Evolutionary conservation across 2,113 vertebrate genomes (phyloP).

Genomic region (Micromys minutus): DNA sequence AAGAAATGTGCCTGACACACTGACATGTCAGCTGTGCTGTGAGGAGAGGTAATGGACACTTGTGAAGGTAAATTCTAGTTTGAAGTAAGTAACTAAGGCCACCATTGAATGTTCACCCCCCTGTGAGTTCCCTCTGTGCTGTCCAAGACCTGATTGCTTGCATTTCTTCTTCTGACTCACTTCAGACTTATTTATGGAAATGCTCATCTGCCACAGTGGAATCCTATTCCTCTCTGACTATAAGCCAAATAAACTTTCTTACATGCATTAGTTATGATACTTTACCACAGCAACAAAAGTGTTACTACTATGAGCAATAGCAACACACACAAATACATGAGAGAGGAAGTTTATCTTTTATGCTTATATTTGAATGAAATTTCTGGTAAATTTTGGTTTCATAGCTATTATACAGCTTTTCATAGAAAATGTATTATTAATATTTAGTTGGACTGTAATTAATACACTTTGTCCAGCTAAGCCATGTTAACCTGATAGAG

Average conservation of each 20-base stretch:
- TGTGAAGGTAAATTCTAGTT: background rate
- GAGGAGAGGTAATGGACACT: background rate
- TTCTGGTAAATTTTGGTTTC: background rate
- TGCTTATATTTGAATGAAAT: background rate
- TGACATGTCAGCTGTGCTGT: background rate
- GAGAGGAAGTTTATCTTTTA: background rate
- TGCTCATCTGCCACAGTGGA: background rate
- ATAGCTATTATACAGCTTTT: constrained; percentile 25
- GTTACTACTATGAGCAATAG: background rate
- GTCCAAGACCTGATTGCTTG: background rate
- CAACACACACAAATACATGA: background rate
- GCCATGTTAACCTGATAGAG: background rate
- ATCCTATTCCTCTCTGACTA: background rate
- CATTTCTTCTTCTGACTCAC: background rate
- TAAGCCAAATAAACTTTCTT: background rate
- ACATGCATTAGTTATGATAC: background rate
- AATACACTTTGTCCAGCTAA: background rate
- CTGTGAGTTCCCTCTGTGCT: background rate
- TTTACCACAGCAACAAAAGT: background rate
- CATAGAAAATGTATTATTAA: background rate
- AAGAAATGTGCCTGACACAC: background rate
- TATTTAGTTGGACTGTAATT: constrained; percentile 6
- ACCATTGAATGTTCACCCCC: background rate
- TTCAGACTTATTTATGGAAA: background rate
- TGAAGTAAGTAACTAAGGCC: background rate